These are phyloP conservation scores for Plecotus auritus DNA, from an alignment of 2,113 vertebrate species.

Conservation along the genomic window DNA sequence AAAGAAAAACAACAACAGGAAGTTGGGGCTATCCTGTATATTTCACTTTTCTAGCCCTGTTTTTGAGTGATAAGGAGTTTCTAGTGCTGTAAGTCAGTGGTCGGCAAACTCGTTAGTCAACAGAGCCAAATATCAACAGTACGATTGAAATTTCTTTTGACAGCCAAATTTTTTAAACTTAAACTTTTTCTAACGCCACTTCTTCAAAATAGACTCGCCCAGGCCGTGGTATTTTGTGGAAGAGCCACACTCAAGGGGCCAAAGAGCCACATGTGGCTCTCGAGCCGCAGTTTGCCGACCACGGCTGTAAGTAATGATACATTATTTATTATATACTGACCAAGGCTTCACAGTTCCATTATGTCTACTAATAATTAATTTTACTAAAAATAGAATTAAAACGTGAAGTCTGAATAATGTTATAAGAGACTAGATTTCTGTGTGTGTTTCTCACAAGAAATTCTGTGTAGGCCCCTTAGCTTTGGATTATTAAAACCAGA, in stretches of 20 bases:
- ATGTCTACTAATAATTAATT: not conserved
- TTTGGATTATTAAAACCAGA: constrained; percentile 44
- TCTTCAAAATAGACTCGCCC: too few species aligned
- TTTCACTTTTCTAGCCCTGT: not conserved
- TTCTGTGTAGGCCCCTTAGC: not conserved
- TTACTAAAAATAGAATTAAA: constrained; percentile 23
- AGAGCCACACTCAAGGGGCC: too few species aligned
- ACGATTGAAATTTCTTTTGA: too few species aligned
- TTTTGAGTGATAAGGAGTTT: not conserved
- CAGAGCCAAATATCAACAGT: too few species aligned
- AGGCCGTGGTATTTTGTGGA: too few species aligned
- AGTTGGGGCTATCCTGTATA: not conserved
- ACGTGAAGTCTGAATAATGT: constrained; percentile 30
- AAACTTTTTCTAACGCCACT: too few species aligned
- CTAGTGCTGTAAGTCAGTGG: too few species aligned
- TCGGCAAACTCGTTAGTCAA: too few species aligned
- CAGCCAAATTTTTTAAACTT: too few species aligned
- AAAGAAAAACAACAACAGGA: not conserved
- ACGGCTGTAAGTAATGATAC: not conserved
- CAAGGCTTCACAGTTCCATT: not conserved
- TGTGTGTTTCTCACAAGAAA: constrained; percentile 29
- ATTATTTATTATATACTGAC: not conserved
- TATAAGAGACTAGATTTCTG: not conserved
- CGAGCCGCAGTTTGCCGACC: too few species aligned
- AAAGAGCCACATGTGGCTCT: too few species aligned